Evolutionary conservation across 2,797 vertebrate genomes (phyloP).

Genomic region (Pteronotus mesoamericanus): DNA sequence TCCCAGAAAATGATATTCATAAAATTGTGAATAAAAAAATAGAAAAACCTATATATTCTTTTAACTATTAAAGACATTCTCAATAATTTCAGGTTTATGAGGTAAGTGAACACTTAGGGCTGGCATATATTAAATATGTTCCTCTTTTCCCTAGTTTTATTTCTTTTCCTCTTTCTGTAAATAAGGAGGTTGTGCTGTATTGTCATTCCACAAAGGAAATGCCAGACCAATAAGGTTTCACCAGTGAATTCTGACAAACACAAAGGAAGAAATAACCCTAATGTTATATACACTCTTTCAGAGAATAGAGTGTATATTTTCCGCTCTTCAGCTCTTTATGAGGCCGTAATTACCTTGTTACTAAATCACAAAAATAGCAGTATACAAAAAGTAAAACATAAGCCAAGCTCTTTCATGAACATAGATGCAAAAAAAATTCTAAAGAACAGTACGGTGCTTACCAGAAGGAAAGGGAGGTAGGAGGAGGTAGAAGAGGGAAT

Average conservation of each 20-base stretch:
- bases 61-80: slow-evolving; percentile 2
- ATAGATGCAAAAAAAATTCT: neutral
- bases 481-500: neutral
- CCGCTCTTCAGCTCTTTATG: neutral
- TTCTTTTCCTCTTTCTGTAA: neutral
- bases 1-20: neutral
- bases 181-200: neutral
- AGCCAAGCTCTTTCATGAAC: neutral
- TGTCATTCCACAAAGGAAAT: neutral
- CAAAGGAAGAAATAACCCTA: neutral
- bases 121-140: neutral
- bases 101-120: neutral
- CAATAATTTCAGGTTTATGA: neutral
- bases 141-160: neutral
- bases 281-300: neutral
- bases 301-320: no score
- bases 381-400: neutral
- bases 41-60: neutral
- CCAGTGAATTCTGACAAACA: neutral
- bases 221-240: neutral
- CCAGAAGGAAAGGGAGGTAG: neutral
- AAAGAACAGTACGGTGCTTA: neutral
- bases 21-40: neutral
- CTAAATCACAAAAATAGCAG: neutral
- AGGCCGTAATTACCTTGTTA: neutral